Percentiles rank a stretch among this genome's conserved stretches.
phyloP scores from a whole-genome alignment of 2,797 vertebrate species.

The Dendrocincla tyrannina region DNA sequence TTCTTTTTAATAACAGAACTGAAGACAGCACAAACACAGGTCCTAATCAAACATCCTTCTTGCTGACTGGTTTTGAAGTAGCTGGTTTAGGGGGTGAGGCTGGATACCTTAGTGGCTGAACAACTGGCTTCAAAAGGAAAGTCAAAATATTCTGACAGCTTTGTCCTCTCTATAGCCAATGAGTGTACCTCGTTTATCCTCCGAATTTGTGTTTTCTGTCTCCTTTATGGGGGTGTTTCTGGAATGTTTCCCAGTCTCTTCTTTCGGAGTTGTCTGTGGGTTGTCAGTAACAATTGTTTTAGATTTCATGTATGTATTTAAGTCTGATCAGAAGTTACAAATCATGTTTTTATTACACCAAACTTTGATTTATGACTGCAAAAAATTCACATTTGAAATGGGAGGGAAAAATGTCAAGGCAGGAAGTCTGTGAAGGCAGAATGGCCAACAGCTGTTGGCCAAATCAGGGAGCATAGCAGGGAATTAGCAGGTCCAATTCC shows the following conservation, averaged over 20 bases:
- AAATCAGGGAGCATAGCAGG: not conserved
- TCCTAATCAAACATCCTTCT: not conserved
- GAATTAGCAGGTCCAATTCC: not conserved
- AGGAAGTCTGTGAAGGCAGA: not conserved
- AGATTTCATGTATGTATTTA: not conserved
- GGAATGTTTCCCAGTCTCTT: not conserved
- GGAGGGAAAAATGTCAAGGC: not conserved
- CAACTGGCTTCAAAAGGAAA: not conserved
- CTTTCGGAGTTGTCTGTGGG: not conserved
- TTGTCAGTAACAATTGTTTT: not conserved
- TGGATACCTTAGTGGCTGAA: not conserved
- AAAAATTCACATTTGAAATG: not conserved
- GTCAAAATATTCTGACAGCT: not conserved
- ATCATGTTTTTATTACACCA: not conserved
- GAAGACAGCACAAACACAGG: accelerated
- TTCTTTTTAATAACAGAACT: not conserved
- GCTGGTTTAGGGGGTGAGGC: not conserved
- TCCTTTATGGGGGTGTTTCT: not conserved
- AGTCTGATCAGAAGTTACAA: not conserved
- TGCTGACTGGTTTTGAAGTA: not conserved
- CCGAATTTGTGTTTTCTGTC: not conserved
- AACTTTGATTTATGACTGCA: not conserved
- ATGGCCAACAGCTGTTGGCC: not conserved
- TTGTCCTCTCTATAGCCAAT: not conserved
- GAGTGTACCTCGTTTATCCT: not conserved